These are phyloP conservation scores for Pontoporia blainvillei DNA, from an alignment of 2,113 vertebrate species.

Conservation along the genomic window DNA sequence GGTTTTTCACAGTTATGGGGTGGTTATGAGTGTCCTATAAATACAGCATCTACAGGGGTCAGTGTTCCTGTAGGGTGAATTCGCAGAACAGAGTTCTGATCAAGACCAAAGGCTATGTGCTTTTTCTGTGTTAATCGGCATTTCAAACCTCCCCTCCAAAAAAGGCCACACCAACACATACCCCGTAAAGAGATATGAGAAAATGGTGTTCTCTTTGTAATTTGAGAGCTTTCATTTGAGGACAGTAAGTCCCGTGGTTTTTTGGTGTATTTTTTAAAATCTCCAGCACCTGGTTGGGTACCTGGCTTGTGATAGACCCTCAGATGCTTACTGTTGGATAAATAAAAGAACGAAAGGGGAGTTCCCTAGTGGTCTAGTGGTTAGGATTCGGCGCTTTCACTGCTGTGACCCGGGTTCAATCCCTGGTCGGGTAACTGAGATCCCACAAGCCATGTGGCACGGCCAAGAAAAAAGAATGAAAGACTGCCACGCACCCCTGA, in stretches of 20 bases:
- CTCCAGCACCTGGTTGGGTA: background rate
- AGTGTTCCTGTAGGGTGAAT: fast-evolving
- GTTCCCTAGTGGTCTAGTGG: background rate
- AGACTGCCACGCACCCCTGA: background rate
- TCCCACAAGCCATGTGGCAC: background rate
- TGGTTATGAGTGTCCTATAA: background rate
- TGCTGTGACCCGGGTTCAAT: background rate
- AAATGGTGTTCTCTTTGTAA: background rate
- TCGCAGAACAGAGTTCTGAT: background rate
- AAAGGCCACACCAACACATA: background rate
- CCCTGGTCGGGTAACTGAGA: background rate
- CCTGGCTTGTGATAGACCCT: background rate
- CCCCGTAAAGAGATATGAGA: background rate
- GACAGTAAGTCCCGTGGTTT: background rate
- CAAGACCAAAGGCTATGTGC: background rate
- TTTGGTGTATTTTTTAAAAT: background rate
- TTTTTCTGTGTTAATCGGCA: background rate
- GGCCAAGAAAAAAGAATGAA: background rate
- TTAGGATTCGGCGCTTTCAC: background rate
- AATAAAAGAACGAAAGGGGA: background rate
- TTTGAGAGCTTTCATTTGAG: background rate
- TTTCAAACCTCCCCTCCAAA: background rate
- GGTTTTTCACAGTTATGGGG: background rate
- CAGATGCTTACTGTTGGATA: background rate
- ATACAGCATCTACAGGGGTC: background rate